Percentiles rank a stretch among this genome's conserved stretches.
Evolutionary conservation across 2,797 vertebrate genomes (phyloP).

Genomic region (Rhinella marina): DNA sequence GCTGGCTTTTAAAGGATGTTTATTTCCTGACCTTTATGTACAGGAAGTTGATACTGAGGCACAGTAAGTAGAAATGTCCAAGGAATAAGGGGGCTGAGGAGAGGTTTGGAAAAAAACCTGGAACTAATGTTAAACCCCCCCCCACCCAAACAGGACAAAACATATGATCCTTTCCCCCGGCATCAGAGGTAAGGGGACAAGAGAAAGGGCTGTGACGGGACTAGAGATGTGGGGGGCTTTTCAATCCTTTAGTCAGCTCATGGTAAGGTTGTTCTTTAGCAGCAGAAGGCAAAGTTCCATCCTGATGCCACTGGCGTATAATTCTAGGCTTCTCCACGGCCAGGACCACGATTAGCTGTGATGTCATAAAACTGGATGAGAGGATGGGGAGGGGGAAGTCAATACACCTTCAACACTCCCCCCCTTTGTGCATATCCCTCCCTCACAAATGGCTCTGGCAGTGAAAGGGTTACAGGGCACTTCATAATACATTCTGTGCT

Average conservation of each 20-base stretch:
- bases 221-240: constrained; percentile 12
- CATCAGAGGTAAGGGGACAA: constrained; percentile 61
- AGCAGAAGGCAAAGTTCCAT: constrained; percentile 26
- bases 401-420: not conserved
- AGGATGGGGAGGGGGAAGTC: constrained; percentile 20
- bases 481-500: constrained; percentile 56
- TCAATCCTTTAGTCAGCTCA: constrained; percentile 26
- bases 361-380: constrained; percentile 53
- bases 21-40: constrained; percentile 85
- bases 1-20: constrained; percentile 81
- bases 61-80: constrained; percentile 69
- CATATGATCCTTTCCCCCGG: constrained; percentile 55
- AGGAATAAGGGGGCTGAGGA: constrained; percentile 50
- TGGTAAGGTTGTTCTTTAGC: constrained; percentile 19
- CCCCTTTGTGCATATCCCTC: constrained; percentile 55
- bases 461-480: constrained; percentile 54
- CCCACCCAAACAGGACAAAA: constrained; percentile 51
- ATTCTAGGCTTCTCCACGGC: constrained; percentile 49
- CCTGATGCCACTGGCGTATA: constrained; percentile 5
- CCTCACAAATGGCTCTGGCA: constrained; percentile 55
- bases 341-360: constrained; percentile 27
- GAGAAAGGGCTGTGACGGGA: constrained; percentile 50
- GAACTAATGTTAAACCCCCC: constrained; percentile 47
- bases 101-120: constrained; percentile 56
- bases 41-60: constrained; percentile 82